Percentiles rank a stretch among this genome's conserved stretches.
These are phyloP conservation scores for Hofmannophila pseudospretella DNA, from an alignment of 2,888 invertebrate species.

Conservation along the genomic window DNA sequence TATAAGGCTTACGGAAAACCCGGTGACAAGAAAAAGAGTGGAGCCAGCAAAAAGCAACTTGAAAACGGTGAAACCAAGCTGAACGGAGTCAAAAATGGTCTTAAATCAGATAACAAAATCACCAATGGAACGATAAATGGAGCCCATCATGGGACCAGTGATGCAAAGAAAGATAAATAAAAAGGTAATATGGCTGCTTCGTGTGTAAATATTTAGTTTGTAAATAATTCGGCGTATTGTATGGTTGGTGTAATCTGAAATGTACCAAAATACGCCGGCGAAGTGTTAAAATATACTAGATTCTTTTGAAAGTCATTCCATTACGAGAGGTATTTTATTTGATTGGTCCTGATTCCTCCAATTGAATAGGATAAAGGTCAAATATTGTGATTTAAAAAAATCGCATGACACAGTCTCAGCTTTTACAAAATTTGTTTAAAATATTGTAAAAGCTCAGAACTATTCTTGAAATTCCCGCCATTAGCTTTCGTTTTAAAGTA, in stretches of 20 bases:
- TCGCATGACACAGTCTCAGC: no score
- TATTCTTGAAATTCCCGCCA: no score
- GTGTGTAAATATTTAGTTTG: conserved; percentile 3
- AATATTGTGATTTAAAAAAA: no score
- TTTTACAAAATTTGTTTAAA: no score
- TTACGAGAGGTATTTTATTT: conserved; percentile 1
- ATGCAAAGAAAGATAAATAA: conserved; percentile 17
- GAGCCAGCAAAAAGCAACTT: conserved; percentile 19
- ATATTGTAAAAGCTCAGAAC: no score
- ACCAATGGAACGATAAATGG: conserved; percentile 24
- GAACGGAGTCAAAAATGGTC: conserved; percentile 27
- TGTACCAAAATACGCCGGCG: background rate
- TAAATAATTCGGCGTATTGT: background rate
- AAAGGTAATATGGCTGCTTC: background rate
- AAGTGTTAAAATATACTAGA: background rate
- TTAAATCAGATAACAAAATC: conserved; percentile 14
- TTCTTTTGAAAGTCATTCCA: background rate
- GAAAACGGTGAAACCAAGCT: conserved; percentile 31
- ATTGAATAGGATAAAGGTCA: no score
- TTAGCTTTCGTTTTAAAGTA: no score
- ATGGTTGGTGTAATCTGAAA: background rate
- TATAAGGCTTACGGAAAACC: conserved; percentile 82
- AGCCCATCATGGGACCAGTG: conserved; percentile 18
- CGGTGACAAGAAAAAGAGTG: conserved; percentile 30
- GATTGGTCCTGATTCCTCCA: no score